Evolutionary conservation across 2,113 vertebrate species (phyloP), one percentile per base, ranked within the genome.

Genomic region (Noturus placidus): DNA sequence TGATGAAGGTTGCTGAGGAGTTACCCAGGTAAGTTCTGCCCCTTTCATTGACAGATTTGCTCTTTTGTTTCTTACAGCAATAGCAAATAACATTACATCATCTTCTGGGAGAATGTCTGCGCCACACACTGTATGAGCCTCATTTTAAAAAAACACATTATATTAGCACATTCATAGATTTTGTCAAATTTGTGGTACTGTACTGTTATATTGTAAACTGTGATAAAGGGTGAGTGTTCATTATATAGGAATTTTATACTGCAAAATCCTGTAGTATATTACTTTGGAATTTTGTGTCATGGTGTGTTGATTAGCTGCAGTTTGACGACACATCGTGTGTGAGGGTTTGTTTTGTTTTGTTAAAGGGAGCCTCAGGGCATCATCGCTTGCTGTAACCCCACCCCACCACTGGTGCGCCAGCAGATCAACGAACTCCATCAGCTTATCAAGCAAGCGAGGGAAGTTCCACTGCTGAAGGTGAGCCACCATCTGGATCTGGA

Each of bases 401-500:
- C 97, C 0, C 98, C 98, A 0, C 98, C 98, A 0, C 94, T 99
- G 9, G 96, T 99, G 67, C 95, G 97, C 82, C 98, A 99, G 92
- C 97, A 99, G 93, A 91, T 98, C 88, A 99, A 98, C 65, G 97
- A 99, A 90, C 95, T 99, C 83, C 97, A 97, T 87, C 95, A 97
- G 87, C 90, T 99, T 1, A 91, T 99, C 89, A 96, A 96, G 91
- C 96, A 98, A 88, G 97, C 97, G 9, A 94, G 98, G 84, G 98
- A 99, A 89, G 98, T 97, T 93, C 98, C 97, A 30, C 94, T 99
- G 56, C 94, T 97, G 65, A 99, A 99, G 96, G 98, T 99, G 91
- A 91, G 94, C 35, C 13, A 4, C 0, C 27, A 4, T 14, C 14
- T 4, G 25, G 59, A 27, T 38, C 35, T n/a, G n/a, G n/a, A 50